A percentile compares a stretch with the other conserved stretches of the same genome.
These are phyloP conservation scores for Tenthredo mesomela DNA, from an alignment of 2,888 invertebrate species.

Conservation along the genomic window DNA sequence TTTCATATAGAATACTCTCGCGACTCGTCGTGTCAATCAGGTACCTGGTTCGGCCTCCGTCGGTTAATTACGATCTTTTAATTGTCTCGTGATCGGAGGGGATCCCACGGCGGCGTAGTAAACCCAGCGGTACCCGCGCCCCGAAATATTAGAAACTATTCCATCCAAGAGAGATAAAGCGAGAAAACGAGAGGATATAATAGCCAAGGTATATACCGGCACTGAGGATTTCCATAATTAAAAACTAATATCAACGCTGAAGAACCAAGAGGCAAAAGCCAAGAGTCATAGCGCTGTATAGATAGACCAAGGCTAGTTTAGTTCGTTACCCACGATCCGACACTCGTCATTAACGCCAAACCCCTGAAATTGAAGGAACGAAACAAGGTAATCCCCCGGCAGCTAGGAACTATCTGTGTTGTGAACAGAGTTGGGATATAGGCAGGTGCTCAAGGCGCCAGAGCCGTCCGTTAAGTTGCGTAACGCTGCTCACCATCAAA, in stretches of 20 bases:
- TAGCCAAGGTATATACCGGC: constrained; percentile 30
- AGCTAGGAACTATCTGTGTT: constrained; percentile 12
- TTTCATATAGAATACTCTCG: constrained; percentile 47
- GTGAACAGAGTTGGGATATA: not conserved
- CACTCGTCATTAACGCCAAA: constrained; percentile 51
- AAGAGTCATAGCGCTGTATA: not conserved
- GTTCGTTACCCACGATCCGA: constrained; percentile 49
- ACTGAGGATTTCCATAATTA: constrained; percentile 53
- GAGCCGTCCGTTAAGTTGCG: constrained; percentile 1
- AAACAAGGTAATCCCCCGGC: constrained; percentile 34
- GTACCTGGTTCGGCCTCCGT: constrained; percentile 32
- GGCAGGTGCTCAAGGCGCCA: constrained; percentile 40
- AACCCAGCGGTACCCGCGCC: constrained; percentile 48
- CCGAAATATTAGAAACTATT: constrained; percentile 29
- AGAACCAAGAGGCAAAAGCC: constrained; percentile 2
- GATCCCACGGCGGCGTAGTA: constrained; percentile 51
- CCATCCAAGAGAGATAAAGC: constrained; percentile 4
- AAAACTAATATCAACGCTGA: constrained; percentile 47
- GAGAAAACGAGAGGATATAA: not conserved
- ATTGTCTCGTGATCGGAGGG: constrained; percentile 59
- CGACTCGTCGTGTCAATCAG: constrained; percentile 62
- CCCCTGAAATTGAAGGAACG: constrained; percentile 47
- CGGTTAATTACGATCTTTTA: constrained; percentile 59
- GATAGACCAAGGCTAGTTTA: not conserved
- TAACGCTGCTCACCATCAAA: constrained; percentile 3